phyloP scores from a whole-genome alignment of 2,797 vertebrate genomes.

The Corythornis leucogaster region DNA sequence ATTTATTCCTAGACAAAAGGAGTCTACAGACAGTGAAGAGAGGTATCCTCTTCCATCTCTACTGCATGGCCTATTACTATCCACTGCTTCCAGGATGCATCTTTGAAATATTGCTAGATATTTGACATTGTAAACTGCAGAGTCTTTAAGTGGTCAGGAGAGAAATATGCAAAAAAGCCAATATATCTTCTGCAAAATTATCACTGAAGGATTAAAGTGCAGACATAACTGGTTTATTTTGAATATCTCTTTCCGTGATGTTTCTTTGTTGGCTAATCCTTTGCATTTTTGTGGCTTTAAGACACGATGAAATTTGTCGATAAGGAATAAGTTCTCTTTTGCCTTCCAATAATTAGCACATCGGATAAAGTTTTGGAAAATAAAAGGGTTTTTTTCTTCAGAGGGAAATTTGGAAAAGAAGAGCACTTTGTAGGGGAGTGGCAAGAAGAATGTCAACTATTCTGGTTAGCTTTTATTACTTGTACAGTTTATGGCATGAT shows the following conservation, averaged over 20 bases:
- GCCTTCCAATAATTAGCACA: conserved; percentile 12
- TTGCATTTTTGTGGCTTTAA: conserved; percentile 65
- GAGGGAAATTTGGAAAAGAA: conserved; percentile 20
- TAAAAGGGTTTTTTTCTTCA: conserved; percentile 11
- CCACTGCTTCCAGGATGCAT: not conserved
- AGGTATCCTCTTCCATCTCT: not conserved
- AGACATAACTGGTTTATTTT: conserved; percentile 51
- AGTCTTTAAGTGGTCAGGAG: conserved; percentile 30
- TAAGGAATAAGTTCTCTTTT: conserved; percentile 54
- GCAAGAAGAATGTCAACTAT: conserved; percentile 44
- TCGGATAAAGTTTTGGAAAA: conserved; percentile 21
- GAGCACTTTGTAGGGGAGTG: not conserved
- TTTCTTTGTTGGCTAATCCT: conserved; percentile 57
- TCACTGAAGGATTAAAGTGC: conserved; percentile 45
- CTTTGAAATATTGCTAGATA: not conserved
- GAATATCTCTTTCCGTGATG: conserved; percentile 25
- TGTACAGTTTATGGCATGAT: not conserved
- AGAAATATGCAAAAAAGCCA: conserved; percentile 2
- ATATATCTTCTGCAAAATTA: conserved; percentile 23
- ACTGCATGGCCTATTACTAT: not conserved
- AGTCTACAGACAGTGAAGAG: not conserved
- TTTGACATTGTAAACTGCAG: not conserved
- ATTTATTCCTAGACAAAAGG: not conserved
- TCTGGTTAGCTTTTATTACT: conserved; percentile 34
- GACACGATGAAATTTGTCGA: conserved; percentile 40